A percentile compares a stretch with the other conserved stretches of the same genome.
Evolutionary conservation across 92 coral and sea anemone species (phyloP).

Genomic region (Porites rus): DNA sequence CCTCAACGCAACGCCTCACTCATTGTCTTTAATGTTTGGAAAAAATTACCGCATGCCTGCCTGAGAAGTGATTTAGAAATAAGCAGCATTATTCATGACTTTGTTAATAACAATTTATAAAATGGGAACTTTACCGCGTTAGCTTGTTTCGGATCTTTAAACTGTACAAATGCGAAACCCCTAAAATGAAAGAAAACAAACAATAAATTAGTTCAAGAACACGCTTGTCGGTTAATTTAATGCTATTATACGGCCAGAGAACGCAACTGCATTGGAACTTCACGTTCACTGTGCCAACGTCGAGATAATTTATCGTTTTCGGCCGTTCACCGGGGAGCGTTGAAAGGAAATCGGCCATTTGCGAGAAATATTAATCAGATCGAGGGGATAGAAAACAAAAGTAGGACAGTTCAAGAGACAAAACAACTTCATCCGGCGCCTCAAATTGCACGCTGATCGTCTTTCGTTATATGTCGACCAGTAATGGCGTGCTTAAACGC

Average conservation of each 20-base stretch:
- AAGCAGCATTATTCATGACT: neutral
- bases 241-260: constrained; percentile 7
- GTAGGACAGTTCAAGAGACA: constrained; percentile 31
- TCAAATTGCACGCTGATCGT: neutral
- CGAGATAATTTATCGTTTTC: constrained; percentile 3
- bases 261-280: neutral
- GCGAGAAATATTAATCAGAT: constrained; percentile 18
- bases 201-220: constrained; percentile 35
- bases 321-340: neutral
- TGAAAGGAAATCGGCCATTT: constrained; percentile 3
- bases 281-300: neutral
- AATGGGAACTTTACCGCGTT: constrained; percentile 15
- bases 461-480: neutral
- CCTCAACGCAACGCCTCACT: constrained; percentile 30
- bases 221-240: constrained; percentile 26
- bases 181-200: constrained; percentile 73
- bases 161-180: constrained; percentile 98
- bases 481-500: constrained; percentile 18
- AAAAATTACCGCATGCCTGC: constrained; percentile 2
- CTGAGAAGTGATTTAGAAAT: neutral
- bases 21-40: constrained; percentile 21
- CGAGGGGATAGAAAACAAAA: constrained; percentile 13
- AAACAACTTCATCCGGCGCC: constrained; percentile 42
- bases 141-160: constrained; percentile 74
- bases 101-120: neutral